A percentile compares a stretch with the other conserved stretches of the same genome.
phyloP scores from a whole-genome alignment of 1,140 invertebrate genomes.

The Drosophila prosaltans region DNA sequence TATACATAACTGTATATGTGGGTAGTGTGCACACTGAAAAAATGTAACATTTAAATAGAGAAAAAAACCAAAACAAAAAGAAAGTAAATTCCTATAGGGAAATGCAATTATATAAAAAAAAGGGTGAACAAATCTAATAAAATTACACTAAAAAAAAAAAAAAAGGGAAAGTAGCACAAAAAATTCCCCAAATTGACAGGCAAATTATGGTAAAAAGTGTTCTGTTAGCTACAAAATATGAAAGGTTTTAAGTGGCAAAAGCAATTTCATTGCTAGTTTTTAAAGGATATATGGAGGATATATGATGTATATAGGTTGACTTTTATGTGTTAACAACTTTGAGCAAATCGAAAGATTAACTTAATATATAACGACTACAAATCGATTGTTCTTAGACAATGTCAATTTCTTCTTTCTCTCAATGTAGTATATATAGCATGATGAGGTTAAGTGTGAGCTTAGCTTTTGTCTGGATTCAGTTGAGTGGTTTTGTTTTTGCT shows the following conservation, averaged over 20 bases:
- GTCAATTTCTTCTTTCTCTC: neutral
- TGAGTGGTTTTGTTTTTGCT: slow-evolving; percentile 12
- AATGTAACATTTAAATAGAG: neutral
- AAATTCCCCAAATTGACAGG: too few relatives aligned
- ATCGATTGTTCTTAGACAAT: neutral
- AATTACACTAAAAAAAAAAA: neutral
- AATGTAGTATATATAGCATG: neutral
- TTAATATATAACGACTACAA: neutral
- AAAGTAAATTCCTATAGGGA: neutral
- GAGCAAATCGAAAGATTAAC: neutral
- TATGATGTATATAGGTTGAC: too few relatives aligned
- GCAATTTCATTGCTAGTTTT: too few relatives aligned
- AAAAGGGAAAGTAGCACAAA: neutral
- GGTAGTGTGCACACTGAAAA: neutral
- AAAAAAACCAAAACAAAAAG: neutral
- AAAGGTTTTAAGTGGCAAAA: neutral
- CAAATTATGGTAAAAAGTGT: neutral
- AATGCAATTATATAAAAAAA: slow-evolving; percentile 7
- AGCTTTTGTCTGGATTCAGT: slow-evolving; percentile 18
- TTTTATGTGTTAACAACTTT: too few relatives aligned
- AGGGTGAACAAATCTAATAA: neutral
- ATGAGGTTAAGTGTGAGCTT: slow-evolving; percentile 9
- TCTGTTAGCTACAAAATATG: neutral
- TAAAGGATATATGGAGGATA: too few relatives aligned
- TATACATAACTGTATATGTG: neutral